These are phyloP conservation scores for Gymnodraco acuticeps DNA, from an alignment of 2,797 vertebrate genomes.

Conservation along the genomic window DNA sequence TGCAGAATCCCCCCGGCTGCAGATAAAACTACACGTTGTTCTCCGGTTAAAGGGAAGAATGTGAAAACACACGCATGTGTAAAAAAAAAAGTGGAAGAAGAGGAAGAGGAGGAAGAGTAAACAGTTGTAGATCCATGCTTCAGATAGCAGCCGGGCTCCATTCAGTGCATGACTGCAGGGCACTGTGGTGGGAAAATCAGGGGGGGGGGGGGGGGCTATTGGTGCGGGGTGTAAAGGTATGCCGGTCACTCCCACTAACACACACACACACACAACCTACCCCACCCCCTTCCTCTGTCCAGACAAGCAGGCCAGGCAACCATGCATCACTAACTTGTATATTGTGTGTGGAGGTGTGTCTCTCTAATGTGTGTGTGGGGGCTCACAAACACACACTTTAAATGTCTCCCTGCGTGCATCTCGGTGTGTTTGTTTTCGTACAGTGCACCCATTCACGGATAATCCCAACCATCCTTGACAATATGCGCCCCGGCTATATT, in stretches of 20 bases:
- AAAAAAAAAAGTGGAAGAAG: not conserved
- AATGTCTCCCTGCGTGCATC: not conserved
- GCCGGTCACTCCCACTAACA: constrained; percentile 68
- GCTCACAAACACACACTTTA: not conserved
- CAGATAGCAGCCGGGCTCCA: constrained; percentile 49
- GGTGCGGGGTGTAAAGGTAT: constrained; percentile 74
- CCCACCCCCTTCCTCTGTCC: constrained; percentile 58
- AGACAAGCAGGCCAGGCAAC: constrained; percentile 66
- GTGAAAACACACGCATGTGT: constrained; percentile 2
- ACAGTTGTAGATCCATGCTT: constrained; percentile 58
- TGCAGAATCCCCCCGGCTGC: not conserved
- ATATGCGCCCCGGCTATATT: constrained; percentile 60
- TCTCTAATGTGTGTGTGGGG: too few species aligned
- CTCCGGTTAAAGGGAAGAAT: constrained; percentile 7
- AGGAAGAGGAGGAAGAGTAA: constrained; percentile 25
- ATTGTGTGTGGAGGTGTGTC: constrained; percentile 38
- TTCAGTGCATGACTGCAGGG: constrained; percentile 55
- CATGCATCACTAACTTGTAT: constrained; percentile 73
- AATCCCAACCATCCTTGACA: constrained; percentile 53
- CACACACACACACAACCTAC: constrained; percentile 39
- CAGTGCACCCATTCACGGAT: constrained; percentile 50
- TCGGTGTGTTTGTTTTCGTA: constrained; percentile 24
- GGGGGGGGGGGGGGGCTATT: constrained; percentile 45
- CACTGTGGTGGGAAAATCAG: constrained; percentile 49
- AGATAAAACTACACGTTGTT: not conserved